These are phyloP conservation scores for Ophiothrix spiculata DNA, from an alignment of 35 echinoderm and acorn worm genomes.

Conservation along the genomic window DNA sequence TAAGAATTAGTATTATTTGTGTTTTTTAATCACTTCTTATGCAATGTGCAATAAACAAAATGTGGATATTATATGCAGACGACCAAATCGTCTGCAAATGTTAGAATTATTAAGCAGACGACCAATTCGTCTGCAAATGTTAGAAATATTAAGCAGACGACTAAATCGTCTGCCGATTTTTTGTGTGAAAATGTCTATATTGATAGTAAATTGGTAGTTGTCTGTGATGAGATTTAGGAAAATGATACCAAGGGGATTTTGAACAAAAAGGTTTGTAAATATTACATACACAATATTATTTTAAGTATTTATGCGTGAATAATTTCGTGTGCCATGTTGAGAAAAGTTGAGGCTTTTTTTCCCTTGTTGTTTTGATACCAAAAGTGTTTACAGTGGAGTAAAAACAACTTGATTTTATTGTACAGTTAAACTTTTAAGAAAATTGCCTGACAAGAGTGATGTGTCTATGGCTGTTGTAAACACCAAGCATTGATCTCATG, in stretches of 20 bases:
- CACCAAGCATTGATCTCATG: neutral
- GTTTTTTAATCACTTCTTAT: neutral
- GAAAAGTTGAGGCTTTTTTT: neutral
- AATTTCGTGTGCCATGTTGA: neutral
- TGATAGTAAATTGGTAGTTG: neutral
- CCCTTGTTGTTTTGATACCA: neutral
- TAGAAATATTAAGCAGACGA: too few relatives aligned
- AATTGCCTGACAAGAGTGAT: too few relatives aligned
- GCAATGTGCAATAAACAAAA: neutral
- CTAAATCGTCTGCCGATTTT: neutral
- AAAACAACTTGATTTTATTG: neutral
- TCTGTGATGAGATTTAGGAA: neutral
- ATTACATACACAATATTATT: neutral
- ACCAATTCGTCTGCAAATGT: too few relatives aligned
- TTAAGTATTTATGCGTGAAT: neutral
- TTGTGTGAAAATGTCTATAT: neutral
- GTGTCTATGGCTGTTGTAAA: neutral
- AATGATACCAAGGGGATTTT: neutral
- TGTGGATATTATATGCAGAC: neutral
- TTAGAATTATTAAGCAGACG: too few relatives aligned
- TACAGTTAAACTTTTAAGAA: neutral
- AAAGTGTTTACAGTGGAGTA: neutral
- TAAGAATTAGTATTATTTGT: conserved; percentile 3
- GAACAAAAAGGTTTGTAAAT: neutral
- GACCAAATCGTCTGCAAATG: too few relatives aligned